phyloP scores from a whole-genome alignment of 2,113 vertebrate genomes.

The Lagenorhynchus albirostris region DNA sequence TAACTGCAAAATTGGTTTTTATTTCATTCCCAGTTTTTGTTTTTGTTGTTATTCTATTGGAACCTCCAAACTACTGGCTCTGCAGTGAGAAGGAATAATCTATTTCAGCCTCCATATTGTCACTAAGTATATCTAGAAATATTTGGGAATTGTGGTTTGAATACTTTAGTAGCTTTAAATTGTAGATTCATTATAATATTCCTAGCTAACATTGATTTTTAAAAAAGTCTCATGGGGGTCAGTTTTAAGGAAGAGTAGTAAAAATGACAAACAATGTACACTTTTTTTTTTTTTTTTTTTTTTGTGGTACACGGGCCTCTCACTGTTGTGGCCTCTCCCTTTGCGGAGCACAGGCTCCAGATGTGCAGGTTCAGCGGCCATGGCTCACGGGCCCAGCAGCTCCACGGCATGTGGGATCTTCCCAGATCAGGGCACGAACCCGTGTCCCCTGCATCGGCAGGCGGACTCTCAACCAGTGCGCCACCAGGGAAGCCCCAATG shows the following conservation, averaged over 20 bases:
- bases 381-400: too few species aligned
- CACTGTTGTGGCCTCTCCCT: too few species aligned
- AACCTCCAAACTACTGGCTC: not conserved
- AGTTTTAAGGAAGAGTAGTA: not conserved
- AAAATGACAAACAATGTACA: not conserved
- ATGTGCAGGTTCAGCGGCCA: rapidly evolving
- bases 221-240: not conserved
- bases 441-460: too few species aligned
- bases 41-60: not conserved
- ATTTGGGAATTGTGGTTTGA: not conserved
- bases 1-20: conserved; percentile 26
- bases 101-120: not conserved
- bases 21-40: not conserved
- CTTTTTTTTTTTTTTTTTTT: not conserved
- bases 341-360: too few species aligned
- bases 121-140: not conserved
- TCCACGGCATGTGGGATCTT: too few species aligned
- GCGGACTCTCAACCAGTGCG: too few species aligned
- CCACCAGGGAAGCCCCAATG: not conserved
- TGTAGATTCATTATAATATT: not conserved
- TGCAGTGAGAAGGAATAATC: not conserved
- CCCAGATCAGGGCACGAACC: too few species aligned
- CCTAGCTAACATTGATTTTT: not conserved
- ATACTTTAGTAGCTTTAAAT: conserved; percentile 4
- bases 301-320: not conserved